Evolutionary conservation across 2,888 invertebrate species (phyloP), one percentile per base, ranked within the genome.

Genomic region (Ennomos quercinarius): DNA sequence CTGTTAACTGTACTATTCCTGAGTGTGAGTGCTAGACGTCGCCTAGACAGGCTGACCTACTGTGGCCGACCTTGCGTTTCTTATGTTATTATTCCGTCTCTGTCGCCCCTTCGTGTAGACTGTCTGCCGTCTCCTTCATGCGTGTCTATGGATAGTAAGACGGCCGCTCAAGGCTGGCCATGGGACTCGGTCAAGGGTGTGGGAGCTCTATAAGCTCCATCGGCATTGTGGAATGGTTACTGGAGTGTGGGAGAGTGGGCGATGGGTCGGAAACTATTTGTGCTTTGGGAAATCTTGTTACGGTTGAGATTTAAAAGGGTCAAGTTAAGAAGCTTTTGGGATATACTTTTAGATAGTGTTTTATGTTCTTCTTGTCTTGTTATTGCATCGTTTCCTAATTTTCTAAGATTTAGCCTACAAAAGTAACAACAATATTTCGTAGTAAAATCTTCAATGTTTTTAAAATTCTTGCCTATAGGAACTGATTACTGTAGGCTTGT

Each of bases 31-130:
- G 75, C 89, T 91, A 92, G 92, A 92, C 92, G 80, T 68, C 77
- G 84, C 82, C 92, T 92, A 92, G 92, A 92, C 92, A 77, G 71
- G 74, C 77, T 91, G 92, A 92, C 92, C 92, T 86, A 92, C 85
- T 91, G 89, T 81, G 87, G 87, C 70, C 82, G 89, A 89, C 91
- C 90, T 92, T 90, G 89, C 81, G 69, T 87, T 87, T 90, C 91
- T 91, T 91, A 89, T 91, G 91, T 91, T 91, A 76, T 89, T 82
- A 75, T 73, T 69, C 76, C 73, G 63, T 85, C 89, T 71, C 85
- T 42, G 72, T 89, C 83, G 13, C 75, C 53, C 84, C 38, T 51
- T 39, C 55, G 49, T 64, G 61, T 63, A 72, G 71, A 68, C 67
- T 72, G 39, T 59, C 11, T n/a, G 42, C 67, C 63, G 57, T 84